Evolutionary conservation across 2,888 invertebrate genomes (phyloP), one percentile per base, ranked within the genome.

Genomic region (Scaeva pyrastri): DNA sequence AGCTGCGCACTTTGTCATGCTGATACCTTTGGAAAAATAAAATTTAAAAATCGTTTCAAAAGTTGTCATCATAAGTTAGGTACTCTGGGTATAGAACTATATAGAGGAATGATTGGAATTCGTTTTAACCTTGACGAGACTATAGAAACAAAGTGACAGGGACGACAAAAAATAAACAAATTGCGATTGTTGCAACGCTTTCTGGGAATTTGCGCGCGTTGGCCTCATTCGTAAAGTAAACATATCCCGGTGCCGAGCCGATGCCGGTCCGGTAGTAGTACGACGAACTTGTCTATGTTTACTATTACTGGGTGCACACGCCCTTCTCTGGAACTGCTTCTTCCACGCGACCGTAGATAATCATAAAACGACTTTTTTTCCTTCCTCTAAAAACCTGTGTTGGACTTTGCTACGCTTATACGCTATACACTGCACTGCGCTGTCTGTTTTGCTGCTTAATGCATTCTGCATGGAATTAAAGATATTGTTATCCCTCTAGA

Each of bases 321-420:
- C 81, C 78, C 73, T 82, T 86, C 77, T 2, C 68, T 50, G 64
- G 82, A 85, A 86, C 55, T 58, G 52, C 71, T 82, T 39, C 82
- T 71, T 78, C 82, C 77, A 78, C 86, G 86, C 82, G 82, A 74
- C 82, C 82, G 82, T 86, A 66, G 71, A 86, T 71, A 86, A 86
- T 82, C 86, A 78, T 78, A 86, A 86, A 86, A 86, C 82, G 60
- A 60, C 55, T 58, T 81, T 73, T 52, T 39, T 23, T 16, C 2
- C 12, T 21, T 11, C 8, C 48, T 48, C 19, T 19, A 21, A 19
- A 68, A 66, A 39, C 66, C 48, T 66, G 19, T 16, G 11, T 36
- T 11, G 19, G 45, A 48, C 41, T 43, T 60, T 10, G 58, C 31
- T 16, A 19, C 21, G 12, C n/a, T n/a, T n/a, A n/a, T n/a, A n/a